Percentiles rank a stretch among this genome's conserved stretches.
These are phyloP conservation scores for Gobius niger DNA, from an alignment of 2,113 vertebrate species.

Conservation along the genomic window DNA sequence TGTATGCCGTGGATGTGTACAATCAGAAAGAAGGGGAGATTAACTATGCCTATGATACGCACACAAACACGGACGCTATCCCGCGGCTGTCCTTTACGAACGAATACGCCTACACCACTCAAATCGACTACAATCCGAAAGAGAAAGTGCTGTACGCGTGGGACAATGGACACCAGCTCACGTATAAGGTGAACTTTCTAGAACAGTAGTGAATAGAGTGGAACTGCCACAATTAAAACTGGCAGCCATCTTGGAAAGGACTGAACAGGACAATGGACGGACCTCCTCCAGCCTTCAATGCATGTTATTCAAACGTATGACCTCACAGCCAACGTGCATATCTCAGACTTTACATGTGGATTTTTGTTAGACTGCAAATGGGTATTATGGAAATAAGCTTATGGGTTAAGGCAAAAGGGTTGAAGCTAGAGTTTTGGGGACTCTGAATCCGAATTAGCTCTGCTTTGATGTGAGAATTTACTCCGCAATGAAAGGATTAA, in stretches of 20 bases:
- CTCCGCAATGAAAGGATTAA: too few relatives aligned
- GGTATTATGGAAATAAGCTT: conserved; percentile 38
- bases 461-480: too few relatives aligned
- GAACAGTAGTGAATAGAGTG: conserved; percentile 71
- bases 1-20: conserved; percentile 91
- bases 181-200: conserved; percentile 86
- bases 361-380: conserved; percentile 17
- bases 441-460: not conserved
- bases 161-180: conserved; percentile 97
- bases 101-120: conserved; percentile 87
- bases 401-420: conserved; percentile 48
- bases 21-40: conserved; percentile 89
- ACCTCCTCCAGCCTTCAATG: conserved; percentile 42
- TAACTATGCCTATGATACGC: conserved; percentile 92
- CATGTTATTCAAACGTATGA: conserved; percentile 50
- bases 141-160: conserved; percentile 94
- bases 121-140: conserved; percentile 97
- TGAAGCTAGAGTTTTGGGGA: conserved; percentile 8
- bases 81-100: conserved; percentile 91
- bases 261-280: conserved; percentile 42
- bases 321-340: conserved; percentile 42
- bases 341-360: conserved; percentile 25
- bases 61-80: conserved; percentile 87
- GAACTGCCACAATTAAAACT: conserved; percentile 21
- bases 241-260: conserved; percentile 49